Conservation (phyloP, 1,140 invertebrate species). For the Drosophila lacteicornis region DNA sequence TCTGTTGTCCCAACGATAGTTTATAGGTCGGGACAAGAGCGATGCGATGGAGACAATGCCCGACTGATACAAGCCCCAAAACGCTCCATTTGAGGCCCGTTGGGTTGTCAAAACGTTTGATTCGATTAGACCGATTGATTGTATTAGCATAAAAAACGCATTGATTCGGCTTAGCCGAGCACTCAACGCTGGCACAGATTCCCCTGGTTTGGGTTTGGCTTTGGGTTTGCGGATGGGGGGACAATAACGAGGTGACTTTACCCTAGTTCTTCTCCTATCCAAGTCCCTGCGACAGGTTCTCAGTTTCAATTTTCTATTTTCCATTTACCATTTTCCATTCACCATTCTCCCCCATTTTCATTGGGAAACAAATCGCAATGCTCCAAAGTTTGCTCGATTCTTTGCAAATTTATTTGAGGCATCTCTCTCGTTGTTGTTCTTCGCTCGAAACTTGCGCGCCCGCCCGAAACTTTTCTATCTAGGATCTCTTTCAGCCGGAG, state of each 20-base stretch:
- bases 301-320: constrained; percentile 43
- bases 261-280: background rate
- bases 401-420: constrained; percentile 40
- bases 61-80: constrained; percentile 39
- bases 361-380: constrained; percentile 41
- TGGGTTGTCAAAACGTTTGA: constrained; percentile 78
- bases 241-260: constrained; percentile 31
- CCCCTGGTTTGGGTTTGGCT: background rate
- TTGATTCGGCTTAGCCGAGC: constrained; percentile 74
- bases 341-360: constrained; percentile 22
- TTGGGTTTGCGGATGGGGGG: background rate
- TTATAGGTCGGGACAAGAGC: constrained; percentile 45
- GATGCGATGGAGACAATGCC: constrained; percentile 10
- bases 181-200: constrained; percentile 36
- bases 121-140: constrained; percentile 81
- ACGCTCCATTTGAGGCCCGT: constrained; percentile 67
- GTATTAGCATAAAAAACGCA: constrained; percentile 78
- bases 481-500: constrained; percentile 35
- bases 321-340: constrained; percentile 18
- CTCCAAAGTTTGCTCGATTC: constrained; percentile 45
- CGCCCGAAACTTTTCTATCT: constrained; percentile 41
- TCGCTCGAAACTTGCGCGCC: constrained; percentile 23
- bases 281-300: constrained; percentile 20
- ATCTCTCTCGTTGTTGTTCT: constrained; percentile 33
- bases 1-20: constrained; percentile 54